phyloP scores from a whole-genome alignment of 2,797 vertebrate species.

The Orestias chungarensis region DNA sequence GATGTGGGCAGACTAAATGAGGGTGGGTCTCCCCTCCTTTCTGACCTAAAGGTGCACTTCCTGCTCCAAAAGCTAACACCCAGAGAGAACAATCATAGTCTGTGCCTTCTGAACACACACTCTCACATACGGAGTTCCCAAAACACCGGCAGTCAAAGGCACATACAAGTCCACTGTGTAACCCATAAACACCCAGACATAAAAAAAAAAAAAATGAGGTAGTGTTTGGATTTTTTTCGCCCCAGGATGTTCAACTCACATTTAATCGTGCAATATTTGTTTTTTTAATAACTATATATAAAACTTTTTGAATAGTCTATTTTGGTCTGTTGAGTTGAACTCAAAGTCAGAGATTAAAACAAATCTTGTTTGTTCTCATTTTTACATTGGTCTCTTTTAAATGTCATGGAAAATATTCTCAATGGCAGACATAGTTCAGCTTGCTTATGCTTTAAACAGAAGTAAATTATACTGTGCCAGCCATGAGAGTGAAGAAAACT shows the following conservation, averaged over 20 bases:
- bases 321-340: background rate
- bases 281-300: conserved; percentile 1
- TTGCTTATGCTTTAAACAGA: background rate
- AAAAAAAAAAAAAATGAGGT: conserved; percentile 38
- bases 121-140: conserved; percentile 30
- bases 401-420: background rate
- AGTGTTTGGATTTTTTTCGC: conserved; percentile 46
- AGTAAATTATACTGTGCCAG: background rate
- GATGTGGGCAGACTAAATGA: conserved; percentile 78
- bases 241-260: conserved; percentile 5
- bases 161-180: conserved; percentile 34
- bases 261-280: conserved; percentile 1
- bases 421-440: background rate
- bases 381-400: background rate
- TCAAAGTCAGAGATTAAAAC: background rate
- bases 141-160: conserved; percentile 31
- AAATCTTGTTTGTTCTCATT: background rate
- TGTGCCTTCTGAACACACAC: conserved; percentile 67
- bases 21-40: conserved; percentile 68
- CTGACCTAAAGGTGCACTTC: conserved; percentile 82
- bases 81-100: conserved; percentile 82
- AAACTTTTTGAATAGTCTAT: background rate
- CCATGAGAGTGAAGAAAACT: background rate
- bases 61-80: conserved; percentile 80
- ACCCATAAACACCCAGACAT: conserved; percentile 46